phyloP scores from a whole-genome alignment of 2,888 invertebrate genomes.

The Ditula angustiorana region DNA sequence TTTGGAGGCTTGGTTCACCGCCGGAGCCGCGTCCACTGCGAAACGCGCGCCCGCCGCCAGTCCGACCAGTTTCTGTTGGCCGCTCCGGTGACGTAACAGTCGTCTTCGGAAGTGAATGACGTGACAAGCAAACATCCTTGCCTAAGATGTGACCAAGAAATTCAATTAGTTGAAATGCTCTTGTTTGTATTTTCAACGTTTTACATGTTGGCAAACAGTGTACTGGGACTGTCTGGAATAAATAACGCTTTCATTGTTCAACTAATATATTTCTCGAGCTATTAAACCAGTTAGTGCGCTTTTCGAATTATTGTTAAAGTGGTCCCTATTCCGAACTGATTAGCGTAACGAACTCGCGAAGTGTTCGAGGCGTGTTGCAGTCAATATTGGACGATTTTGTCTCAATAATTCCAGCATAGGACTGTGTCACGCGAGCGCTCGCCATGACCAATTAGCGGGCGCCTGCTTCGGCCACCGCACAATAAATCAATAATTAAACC shows the following conservation, averaged over 20 bases:
- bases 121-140: slow-evolving; percentile 61
- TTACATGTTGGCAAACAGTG: slow-evolving; percentile 34
- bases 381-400: slow-evolving; percentile 77
- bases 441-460: slow-evolving; percentile 80
- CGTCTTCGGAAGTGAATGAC: slow-evolving; percentile 60
- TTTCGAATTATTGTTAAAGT: slow-evolving; percentile 29
- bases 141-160: slow-evolving; percentile 42
- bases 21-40: slow-evolving; percentile 63
- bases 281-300: slow-evolving; percentile 30
- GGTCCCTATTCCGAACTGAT: slow-evolving; percentile 48
- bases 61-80: slow-evolving; percentile 56
- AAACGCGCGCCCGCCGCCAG: slow-evolving; percentile 56
- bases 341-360: slow-evolving; percentile 69
- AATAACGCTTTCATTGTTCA: slow-evolving; percentile 37
- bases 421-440: slow-evolving; percentile 78
- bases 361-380: slow-evolving; percentile 58
- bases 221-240: slow-evolving; percentile 32
- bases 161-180: slow-evolving; percentile 41
- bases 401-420: slow-evolving; percentile 71
- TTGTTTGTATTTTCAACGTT: slow-evolving; percentile 39
- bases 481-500: slow-evolving; percentile 85
- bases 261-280: slow-evolving; percentile 28
- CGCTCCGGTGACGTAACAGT: slow-evolving; percentile 49
- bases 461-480: slow-evolving; percentile 65
- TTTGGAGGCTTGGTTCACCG: slow-evolving; percentile 64